Evolutionary conservation across 2,113 vertebrate genomes (phyloP).

Genomic region (Aegithalos caudatus): DNA sequence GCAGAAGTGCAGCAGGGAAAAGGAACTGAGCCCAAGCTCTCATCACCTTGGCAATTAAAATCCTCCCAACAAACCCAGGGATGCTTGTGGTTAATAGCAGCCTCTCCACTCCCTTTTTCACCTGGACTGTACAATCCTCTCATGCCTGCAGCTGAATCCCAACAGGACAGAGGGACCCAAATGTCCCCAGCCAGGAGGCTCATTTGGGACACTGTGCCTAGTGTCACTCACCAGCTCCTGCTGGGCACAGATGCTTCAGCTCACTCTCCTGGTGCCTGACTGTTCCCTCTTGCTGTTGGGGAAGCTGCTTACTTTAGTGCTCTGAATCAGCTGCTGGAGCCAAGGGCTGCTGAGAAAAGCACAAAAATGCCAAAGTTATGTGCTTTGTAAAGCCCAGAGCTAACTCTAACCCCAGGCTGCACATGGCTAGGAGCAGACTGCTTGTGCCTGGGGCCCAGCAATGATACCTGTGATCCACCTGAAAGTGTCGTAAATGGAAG

Average conservation of each 20-base stretch:
- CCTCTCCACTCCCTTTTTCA: not conserved
- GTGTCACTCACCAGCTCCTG: not conserved
- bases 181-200: not conserved
- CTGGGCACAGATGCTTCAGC: not conserved
- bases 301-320: not conserved
- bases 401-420: not conserved
- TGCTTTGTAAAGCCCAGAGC: not conserved
- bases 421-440: not conserved
- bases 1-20: not conserved
- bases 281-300: not conserved
- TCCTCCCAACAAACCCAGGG: not conserved
- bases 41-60: not conserved
- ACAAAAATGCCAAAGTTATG: not conserved
- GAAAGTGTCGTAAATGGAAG: not conserved
- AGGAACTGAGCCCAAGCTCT: not conserved
- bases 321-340: not conserved
- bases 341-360: not conserved
- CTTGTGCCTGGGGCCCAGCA: not conserved
- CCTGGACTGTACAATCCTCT: not conserved
- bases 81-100: not conserved
- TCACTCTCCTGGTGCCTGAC: not conserved
- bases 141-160: not conserved
- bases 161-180: not conserved
- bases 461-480: not conserved
- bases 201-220: not conserved